Base-by-base conservation (phyloP, 2,888 invertebrate genomes). In the Agrotis clavis region DNA sequence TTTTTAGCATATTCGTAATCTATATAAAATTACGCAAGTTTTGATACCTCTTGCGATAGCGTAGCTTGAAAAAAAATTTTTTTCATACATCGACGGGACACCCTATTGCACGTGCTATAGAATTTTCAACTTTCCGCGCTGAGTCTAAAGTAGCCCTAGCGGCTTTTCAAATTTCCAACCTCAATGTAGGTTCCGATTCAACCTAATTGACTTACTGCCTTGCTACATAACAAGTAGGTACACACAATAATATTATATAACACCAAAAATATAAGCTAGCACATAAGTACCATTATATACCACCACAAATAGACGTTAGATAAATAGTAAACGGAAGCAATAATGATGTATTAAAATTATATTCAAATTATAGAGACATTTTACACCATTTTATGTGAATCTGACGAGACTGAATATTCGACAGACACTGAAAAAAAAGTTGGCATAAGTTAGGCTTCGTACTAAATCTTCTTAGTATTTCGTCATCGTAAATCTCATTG, bases 301-400 rank as follows among this genome's bases (percentile, higher is more conserved):
- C 35, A 48, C 19, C 64, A 50, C 41, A 48, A 56, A 56, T 60
- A 61, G n/a, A 41, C 41, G 35, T 63, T 47, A 50, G 11, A 13
- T 18, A 14, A 61, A 50, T 41, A 54, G 59, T 67, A 74, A 59
- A 74, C 21, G 14, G n/a, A 60, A 41, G 53, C 48, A 50, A 54
- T 56, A 53, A 66, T 66, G 35, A 74, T 54, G 19, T 65, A n/a
- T 47, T 47, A 13, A 47, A 67, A 74, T n/a, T 54, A 47, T 61
- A 76, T 75, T 74, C 76, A 48, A 16, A 45, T 54, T 21, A 35
- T 68, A 74, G 9, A 35, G 45, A 56, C 35, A 51, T 74, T 74
- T 57, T 69, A 74, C 69, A 74, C 48, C 4, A n/a, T 56, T 74
- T 54, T 67, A 61, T 35, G 76, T 61, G 54, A 67, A 67, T n/a